Base-by-base conservation (phyloP, 2,888 invertebrate species). In the Lasioglossum leucozonium region DNA sequence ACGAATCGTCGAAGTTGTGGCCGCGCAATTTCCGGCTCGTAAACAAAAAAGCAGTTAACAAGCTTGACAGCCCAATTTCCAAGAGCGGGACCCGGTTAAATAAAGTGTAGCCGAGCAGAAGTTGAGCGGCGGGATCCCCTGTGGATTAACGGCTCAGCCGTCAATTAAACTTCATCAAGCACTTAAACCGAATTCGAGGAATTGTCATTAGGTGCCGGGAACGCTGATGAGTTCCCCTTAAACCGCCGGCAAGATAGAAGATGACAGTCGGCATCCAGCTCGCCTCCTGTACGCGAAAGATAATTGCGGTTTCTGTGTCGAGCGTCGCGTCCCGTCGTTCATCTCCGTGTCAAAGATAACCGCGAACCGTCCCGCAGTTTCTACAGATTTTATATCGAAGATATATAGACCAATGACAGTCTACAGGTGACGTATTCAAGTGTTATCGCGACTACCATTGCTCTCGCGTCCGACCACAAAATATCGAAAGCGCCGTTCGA, bases 111-210 rank as follows among this genome's bases (percentile, higher is more conserved):
- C 37, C 34, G 26, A 16, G 10, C 47, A 30, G 30, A 58, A 72
- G 18, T 72, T 72, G 4, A 80, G 16, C 22, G 34, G 34, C 44
- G 40, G 42, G 40, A 80, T 34, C 10, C 58, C n/a, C 1, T n/a
- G 6, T n/a, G n/a, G 40, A 40, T 82, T 18, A 62, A 69, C 30
- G 6, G 30, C 44, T 22, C 69, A 69, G 8, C 58, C 44, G 13
- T 58, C 67, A 71, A 71, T 74, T 47, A 79, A 78, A 44, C 42
- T 26, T 34, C 13, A 47, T 79, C 37, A 26, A 13, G 44, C 11
- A 37, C 37, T 72, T 65, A 34, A 72, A 62, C 44, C n/a, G 44
- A 72, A 79, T 72, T 72, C 37, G 18, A 62, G 72, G 26, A 44
- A 77, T 69, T 34, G 67, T 51, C 47, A 72, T 77, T 77, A 47